Conservation (phyloP, 2,797 vertebrate species). For the Squalus acanthias region DNA sequence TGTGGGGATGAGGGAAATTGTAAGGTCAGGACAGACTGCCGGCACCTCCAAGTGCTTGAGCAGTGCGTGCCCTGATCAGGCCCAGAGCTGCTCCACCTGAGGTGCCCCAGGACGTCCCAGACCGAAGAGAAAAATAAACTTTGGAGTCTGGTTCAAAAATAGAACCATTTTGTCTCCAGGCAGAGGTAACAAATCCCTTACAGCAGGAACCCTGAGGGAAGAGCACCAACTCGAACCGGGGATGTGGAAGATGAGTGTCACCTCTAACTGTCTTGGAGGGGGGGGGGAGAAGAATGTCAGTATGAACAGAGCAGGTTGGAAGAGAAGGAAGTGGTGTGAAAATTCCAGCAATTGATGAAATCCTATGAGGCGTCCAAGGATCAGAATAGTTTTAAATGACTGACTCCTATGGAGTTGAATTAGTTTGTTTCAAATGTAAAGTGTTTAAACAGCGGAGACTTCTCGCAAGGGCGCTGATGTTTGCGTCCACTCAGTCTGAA, state of each 20-base stretch:
- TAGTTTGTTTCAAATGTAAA: neutral
- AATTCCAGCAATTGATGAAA: neutral
- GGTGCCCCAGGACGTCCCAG: too few species aligned
- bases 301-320: neutral
- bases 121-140: too few species aligned
- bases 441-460: neutral
- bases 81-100: too few species aligned
- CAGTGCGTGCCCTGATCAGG: too few species aligned
- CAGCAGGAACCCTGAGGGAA: neutral
- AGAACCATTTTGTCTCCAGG: neutral
- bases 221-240: neutral
- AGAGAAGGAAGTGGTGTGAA: neutral
- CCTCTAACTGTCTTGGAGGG: neutral
- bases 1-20: too few species aligned
- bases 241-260: neutral
- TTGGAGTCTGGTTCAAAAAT: too few species aligned
- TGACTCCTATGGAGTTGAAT: too few species aligned
- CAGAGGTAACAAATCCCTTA: neutral
- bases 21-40: too few species aligned
- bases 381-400: neutral
- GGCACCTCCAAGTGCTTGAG: too few species aligned
- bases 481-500: neutral
- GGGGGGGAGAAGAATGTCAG: neutral
- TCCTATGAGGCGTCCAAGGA: neutral
- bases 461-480: neutral